Evolutionary conservation across 2,888 invertebrate genomes (phyloP).

Genomic region (Lepidocyrtinus sp.): DNA sequence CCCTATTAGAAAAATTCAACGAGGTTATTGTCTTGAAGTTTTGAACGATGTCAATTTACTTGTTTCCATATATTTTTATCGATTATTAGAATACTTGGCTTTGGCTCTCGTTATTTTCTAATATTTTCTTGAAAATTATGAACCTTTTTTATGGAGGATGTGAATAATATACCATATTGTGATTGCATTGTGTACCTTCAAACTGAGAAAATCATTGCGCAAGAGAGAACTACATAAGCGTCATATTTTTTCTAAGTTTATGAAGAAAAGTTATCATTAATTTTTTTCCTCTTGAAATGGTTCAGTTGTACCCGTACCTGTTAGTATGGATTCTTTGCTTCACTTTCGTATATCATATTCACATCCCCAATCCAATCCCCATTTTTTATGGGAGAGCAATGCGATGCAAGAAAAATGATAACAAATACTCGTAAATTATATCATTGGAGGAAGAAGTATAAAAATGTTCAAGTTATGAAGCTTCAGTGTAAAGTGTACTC

Average conservation of each 20-base stretch:
- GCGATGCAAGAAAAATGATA: slow-evolving; percentile 42
- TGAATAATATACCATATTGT: not conserved
- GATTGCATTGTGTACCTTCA: not conserved
- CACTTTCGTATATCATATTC: not conserved
- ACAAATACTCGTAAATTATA: slow-evolving; percentile 49
- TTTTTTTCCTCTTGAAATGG: not conserved
- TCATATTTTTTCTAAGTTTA: too few relatives aligned
- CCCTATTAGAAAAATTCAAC: too few relatives aligned
- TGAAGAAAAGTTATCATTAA: not conserved
- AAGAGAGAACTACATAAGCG: not conserved
- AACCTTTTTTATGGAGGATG: not conserved
- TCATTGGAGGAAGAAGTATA: slow-evolving; percentile 31
- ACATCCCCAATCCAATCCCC: too few relatives aligned
- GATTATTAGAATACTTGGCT: not conserved
- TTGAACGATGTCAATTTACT: not conserved
- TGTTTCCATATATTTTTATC: not conserved
- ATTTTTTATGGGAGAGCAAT: slow-evolving; percentile 13
- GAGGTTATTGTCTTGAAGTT: not conserved
- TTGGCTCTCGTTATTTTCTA: not conserved
- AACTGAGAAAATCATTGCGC: not conserved
- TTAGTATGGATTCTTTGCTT: not conserved
- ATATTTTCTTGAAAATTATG: not conserved
- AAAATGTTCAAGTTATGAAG: not conserved
- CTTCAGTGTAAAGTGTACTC: slow-evolving; percentile 3
- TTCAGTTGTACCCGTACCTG: not conserved